Evolutionary conservation across 1,140 invertebrate genomes (phyloP).

Genomic region (Maniola jurtina): DNA sequence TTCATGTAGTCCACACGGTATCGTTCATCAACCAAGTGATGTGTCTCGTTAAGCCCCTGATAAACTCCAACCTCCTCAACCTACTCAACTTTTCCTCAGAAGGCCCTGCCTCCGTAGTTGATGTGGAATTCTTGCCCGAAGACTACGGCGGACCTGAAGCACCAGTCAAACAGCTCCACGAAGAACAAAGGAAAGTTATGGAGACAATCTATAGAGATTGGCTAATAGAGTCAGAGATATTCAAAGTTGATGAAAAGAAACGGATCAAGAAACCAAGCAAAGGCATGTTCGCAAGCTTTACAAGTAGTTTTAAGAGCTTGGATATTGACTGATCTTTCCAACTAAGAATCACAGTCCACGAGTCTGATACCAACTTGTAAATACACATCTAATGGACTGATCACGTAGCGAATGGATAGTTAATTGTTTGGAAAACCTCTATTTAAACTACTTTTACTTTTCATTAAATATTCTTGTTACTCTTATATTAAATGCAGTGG

Average conservation of each 20-base stretch:
- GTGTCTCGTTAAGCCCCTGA: slow-evolving; percentile 80
- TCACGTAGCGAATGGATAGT: no score
- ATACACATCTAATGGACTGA: no score
- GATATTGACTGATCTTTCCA: slow-evolving; percentile 60
- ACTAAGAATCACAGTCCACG: background rate
- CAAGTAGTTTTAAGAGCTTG: slow-evolving; percentile 69
- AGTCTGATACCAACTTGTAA: no score
- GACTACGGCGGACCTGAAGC: slow-evolving; percentile 73
- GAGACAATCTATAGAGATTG: slow-evolving; percentile 74
- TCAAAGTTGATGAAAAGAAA: slow-evolving; percentile 75
- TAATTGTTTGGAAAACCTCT: no score
- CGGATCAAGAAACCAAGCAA: slow-evolving; percentile 74
- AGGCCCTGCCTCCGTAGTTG: slow-evolving; percentile 69
- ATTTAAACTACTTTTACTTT: no score
- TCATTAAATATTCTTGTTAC: no score
- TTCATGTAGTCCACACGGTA: slow-evolving; percentile 81
- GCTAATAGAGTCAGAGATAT: slow-evolving; percentile 72
- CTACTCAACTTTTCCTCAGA: slow-evolving; percentile 78
- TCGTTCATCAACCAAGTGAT: slow-evolving; percentile 82
- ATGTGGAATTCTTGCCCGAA: slow-evolving; percentile 69
- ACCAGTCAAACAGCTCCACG: slow-evolving; percentile 70
- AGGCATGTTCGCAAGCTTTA: slow-evolving; percentile 72
- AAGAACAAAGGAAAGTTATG: slow-evolving; percentile 72
- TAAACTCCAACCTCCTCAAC: slow-evolving; percentile 79
- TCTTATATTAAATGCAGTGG: no score